Evolutionary conservation across 2,888 invertebrate genomes (phyloP), one percentile per base, ranked within the genome.

Genomic region (Drosophila bunnanda): DNA sequence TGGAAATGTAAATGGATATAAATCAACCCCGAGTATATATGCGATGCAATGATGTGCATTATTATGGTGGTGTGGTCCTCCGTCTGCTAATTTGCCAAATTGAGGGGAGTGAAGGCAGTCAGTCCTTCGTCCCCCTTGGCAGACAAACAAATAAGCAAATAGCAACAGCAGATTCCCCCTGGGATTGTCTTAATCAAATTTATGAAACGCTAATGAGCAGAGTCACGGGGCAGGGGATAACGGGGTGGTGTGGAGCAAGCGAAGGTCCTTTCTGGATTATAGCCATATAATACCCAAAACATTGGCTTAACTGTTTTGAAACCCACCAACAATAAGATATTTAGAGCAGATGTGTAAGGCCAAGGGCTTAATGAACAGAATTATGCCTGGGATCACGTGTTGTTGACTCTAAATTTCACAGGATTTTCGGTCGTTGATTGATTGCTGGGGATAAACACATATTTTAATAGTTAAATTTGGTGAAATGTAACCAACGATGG

Each of bases 161-260:
- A 68, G 61, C 58, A 58, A 69, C 54, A 56, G 53, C 44, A 30
- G 75, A 73, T 82, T 74, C 64, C 82, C 82, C 82, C 36, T 71
- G 82, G 82, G 88, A 83, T 82, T 83, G 80, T 83, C 86, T 85
- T 88, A 88, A 83, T 83, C 82, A 83, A 83, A 83, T 83, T 83
- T 88, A 85, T 82, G 82, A 78, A 88, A 83, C 82, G 82, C 88
- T 83, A 83, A 83, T 83, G 82, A 88, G 88, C 76, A 71, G 68
- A 80, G 69, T 81, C 88, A 17, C 2, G 28, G 34, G 69, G 48
- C 6, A 32, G 25, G 39, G 20, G 43, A 4, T 4, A 17, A 13
- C 4, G 8, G 15, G 17, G n/a, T 12, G 12, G 28, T 8, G 5
- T 6, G n/a, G 38, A 44, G 52, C 25, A 46, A 68, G 67, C 1